Evolutionary conservation across 1,140 invertebrate species (phyloP).

Genomic region (Drosophila lacteicornis): DNA sequence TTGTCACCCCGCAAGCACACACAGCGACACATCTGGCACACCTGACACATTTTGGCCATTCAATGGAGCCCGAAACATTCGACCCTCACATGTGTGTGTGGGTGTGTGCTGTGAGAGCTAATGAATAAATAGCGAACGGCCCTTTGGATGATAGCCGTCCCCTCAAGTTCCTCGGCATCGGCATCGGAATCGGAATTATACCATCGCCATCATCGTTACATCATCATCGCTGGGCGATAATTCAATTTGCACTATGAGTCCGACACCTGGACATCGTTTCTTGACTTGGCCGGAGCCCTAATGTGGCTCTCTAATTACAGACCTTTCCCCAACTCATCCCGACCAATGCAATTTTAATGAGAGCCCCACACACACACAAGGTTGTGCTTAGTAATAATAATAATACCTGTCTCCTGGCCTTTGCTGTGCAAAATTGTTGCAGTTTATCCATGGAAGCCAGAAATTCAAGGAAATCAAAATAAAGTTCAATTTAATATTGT

Average conservation of each 20-base stretch:
- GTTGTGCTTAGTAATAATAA: slow-evolving; percentile 5
- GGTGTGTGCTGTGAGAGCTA: slow-evolving; percentile 53
- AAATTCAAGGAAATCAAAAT: not conserved
- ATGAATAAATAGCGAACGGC: slow-evolving; percentile 71
- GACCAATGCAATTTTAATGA: slow-evolving; percentile 73
- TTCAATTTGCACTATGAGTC: slow-evolving; percentile 72
- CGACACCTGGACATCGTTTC: slow-evolving; percentile 70
- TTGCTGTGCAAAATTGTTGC: slow-evolving; percentile 61
- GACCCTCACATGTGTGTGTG: slow-evolving; percentile 27
- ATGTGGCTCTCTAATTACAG: slow-evolving; percentile 44
- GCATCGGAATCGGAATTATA: slow-evolving; percentile 28
- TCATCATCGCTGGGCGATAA: slow-evolving; percentile 61
- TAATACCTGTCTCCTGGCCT: slow-evolving; percentile 35
- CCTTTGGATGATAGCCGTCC: slow-evolving; percentile 35
- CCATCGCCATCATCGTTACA: slow-evolving; percentile 22
- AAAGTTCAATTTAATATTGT: not conserved
- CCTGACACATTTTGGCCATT: slow-evolving; percentile 46
- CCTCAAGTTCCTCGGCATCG: slow-evolving; percentile 19
- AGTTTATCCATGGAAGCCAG: slow-evolving; percentile 10
- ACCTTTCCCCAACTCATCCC: slow-evolving; percentile 23
- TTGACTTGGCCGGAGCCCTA: slow-evolving; percentile 38
- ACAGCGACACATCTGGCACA: slow-evolving; percentile 18
- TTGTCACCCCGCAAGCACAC: slow-evolving; percentile 57
- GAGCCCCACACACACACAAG: slow-evolving; percentile 23
- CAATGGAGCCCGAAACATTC: slow-evolving; percentile 46